phyloP scores from a whole-genome alignment of 2,888 invertebrate species.

The Andrena chrysosceles region DNA sequence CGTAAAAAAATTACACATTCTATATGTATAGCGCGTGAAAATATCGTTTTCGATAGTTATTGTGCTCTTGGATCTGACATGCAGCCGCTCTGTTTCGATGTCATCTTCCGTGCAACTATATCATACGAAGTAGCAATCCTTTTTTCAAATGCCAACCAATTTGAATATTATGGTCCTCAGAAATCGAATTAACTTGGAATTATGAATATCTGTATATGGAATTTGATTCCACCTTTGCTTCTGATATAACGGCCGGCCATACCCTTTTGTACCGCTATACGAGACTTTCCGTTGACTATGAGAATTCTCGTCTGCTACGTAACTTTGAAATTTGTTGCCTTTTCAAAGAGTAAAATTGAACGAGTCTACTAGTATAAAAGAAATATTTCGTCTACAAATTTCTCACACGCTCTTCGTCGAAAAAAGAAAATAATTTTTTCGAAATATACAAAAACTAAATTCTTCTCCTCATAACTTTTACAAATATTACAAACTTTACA shows the following conservation, averaged over 20 bases:
- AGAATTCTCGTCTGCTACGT: constrained; percentile 15
- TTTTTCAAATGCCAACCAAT: background rate
- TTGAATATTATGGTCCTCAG: background rate
- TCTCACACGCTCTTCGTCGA: background rate
- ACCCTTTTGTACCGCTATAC: constrained; percentile 66
- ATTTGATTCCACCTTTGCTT: constrained; percentile 21
- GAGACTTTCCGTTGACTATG: constrained; percentile 28
- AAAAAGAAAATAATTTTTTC: background rate
- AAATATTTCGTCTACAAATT: background rate
- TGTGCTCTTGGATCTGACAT: background rate
- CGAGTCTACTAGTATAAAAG: background rate
- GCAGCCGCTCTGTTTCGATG: background rate
- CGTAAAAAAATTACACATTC: background rate
- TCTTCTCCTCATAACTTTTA: background rate
- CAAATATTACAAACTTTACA: background rate
- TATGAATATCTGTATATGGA: background rate
- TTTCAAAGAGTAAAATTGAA: background rate
- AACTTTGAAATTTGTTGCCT: background rate
- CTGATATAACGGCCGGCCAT: constrained; percentile 67
- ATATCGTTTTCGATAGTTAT: background rate
- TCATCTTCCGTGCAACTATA: background rate
- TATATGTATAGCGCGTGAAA: background rate
- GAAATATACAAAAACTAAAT: background rate
- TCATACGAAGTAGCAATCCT: background rate
- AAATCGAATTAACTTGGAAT: constrained; percentile 9